phyloP scores from a whole-genome alignment of 1,140 invertebrate genomes.

The Achroia grisella region DNA sequence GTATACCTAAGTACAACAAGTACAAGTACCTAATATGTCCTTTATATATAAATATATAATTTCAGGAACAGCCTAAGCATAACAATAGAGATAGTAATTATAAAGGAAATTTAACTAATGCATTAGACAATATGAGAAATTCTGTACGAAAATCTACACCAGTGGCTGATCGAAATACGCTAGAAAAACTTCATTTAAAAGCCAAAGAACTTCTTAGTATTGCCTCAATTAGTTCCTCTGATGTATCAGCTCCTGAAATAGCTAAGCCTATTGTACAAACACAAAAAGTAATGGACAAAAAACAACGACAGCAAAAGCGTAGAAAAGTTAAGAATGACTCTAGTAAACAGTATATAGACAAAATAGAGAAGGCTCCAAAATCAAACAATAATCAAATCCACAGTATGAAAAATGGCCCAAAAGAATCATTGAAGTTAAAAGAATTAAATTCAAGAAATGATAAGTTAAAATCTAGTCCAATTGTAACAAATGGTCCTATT shows the following conservation, averaged over 20 bases:
- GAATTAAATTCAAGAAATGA: constrained; percentile 3
- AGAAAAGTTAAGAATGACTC: no score
- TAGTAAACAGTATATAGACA: no score
- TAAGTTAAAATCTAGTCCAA: constrained; percentile 14
- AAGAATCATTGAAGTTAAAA: constrained; percentile 7
- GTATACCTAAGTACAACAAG: no score
- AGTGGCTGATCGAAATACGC: constrained; percentile 25
- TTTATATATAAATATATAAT: no score
- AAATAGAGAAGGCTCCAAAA: not conserved
- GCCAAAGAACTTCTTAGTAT: constrained; percentile 56
- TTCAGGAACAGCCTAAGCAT: no score
- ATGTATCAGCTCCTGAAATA: constrained; percentile 31
- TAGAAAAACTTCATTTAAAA: constrained; percentile 52
- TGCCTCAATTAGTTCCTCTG: constrained; percentile 36
- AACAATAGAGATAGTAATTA: no score
- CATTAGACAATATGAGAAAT: no score
- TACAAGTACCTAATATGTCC: no score
- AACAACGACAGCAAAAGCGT: no score
- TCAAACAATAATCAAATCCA: not conserved
- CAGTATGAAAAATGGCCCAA: not conserved
- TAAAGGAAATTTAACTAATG: no score
- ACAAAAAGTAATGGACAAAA: constrained; percentile 5
- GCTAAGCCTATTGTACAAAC: constrained; percentile 7
- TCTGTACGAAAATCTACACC: no score
- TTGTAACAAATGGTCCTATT: constrained; percentile 18